A percentile compares a stretch with the other conserved stretches of the same genome.
phyloP scores from a whole-genome alignment of 2,797 vertebrate genomes.

The Periophthalmus magnuspinnatus region DNA sequence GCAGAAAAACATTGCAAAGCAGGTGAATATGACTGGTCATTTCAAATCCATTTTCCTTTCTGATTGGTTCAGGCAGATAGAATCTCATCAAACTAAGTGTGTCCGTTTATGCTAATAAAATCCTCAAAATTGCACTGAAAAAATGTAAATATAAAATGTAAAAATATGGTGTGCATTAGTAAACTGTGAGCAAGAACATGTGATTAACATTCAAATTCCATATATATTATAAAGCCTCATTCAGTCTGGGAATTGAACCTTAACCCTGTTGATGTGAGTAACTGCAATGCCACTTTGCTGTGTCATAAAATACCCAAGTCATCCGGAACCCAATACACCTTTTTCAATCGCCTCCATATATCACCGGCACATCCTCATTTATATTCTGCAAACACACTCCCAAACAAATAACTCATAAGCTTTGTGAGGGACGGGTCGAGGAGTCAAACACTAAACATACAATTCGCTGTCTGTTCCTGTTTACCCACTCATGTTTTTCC shows the following conservation, averaged over 20 bases:
- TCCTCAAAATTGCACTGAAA: no score
- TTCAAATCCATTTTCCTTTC: no score
- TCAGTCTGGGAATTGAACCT: neutral
- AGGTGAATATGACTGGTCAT: no score
- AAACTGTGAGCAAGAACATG: no score
- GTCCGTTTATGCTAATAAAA: no score
- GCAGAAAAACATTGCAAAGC: no score
- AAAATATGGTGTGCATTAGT: no score
- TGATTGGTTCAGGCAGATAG: no score
- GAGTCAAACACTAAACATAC: conserved; percentile 1
- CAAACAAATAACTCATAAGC: conserved; percentile 16
- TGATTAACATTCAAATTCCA: no score
- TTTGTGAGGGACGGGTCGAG: neutral
- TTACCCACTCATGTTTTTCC: neutral
- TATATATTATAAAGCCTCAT: neutral
- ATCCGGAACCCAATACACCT: neutral
- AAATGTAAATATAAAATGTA: no score
- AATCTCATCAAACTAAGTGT: no score
- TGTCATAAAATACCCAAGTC: neutral
- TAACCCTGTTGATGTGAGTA: neutral
- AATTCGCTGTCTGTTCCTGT: neutral
- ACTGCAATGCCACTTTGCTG: neutral
- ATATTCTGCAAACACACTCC: neutral
- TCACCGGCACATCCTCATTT: neutral
- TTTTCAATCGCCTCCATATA: neutral